Evolutionary conservation across 2,888 invertebrate genomes (phyloP).

Genomic region (Acleris laterana): DNA sequence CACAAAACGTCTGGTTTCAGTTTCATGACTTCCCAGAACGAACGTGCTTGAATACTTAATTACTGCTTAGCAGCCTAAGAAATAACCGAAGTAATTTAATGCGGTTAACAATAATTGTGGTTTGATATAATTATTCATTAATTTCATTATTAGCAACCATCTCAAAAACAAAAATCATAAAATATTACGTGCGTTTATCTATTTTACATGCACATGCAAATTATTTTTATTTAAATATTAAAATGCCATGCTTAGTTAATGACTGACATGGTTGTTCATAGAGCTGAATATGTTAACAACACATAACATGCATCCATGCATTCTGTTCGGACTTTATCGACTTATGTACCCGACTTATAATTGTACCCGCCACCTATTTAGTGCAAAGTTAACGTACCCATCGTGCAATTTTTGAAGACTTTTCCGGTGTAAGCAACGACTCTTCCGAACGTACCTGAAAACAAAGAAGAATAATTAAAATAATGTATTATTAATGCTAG

Average conservation of each 20-base stretch:
- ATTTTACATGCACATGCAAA: conserved; percentile 29
- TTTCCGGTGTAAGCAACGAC: conserved; percentile 74
- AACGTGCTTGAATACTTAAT: too few species aligned
- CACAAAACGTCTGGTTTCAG: too few species aligned
- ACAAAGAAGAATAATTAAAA: conserved; percentile 32
- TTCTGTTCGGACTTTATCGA: not conserved
- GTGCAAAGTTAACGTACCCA: conserved; percentile 70
- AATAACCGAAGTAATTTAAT: too few species aligned
- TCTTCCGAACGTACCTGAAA: conserved; percentile 82
- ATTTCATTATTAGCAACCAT: too few species aligned
- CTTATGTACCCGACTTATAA: not conserved
- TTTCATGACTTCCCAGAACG: too few species aligned
- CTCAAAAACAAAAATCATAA: not conserved
- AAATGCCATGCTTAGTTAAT: too few species aligned
- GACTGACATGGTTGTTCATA: not conserved
- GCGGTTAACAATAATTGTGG: too few species aligned
- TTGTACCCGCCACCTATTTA: conserved; percentile 59
- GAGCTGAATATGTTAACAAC: not conserved
- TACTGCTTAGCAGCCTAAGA: too few species aligned
- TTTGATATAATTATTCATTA: too few species aligned
- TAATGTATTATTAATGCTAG: not conserved
- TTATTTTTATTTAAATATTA: conserved; percentile 3
- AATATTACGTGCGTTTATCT: not conserved
- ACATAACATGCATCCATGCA: not conserved
- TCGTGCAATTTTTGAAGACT: conserved; percentile 68